phyloP scores from a whole-genome alignment of 2,113 vertebrate species.

The Garra rufa region DNA sequence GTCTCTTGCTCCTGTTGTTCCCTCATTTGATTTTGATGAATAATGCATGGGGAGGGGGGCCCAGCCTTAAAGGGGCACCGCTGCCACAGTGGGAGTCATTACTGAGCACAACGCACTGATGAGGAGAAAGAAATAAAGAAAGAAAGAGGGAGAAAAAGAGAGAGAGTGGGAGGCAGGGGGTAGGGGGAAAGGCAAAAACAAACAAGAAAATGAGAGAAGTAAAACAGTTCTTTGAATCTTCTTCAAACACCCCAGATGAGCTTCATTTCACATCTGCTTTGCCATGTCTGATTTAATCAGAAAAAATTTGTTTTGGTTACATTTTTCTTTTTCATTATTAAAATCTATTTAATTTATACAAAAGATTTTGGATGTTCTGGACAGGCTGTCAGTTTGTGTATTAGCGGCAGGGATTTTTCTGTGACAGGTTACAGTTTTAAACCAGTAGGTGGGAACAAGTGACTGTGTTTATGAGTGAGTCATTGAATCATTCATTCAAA shows the following conservation, averaged over 20 bases:
- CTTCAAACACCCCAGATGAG: slow-evolving; percentile 70
- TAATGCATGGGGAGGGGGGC: slow-evolving; percentile 88
- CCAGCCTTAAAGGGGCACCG: slow-evolving; percentile 81
- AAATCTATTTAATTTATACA: slow-evolving; percentile 40
- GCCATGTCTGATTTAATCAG: slow-evolving; percentile 65
- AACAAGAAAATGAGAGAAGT: slow-evolving; percentile 71
- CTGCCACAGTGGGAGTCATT: slow-evolving; percentile 84
- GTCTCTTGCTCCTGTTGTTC: slow-evolving; percentile 89
- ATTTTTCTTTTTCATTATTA: slow-evolving; percentile 65
- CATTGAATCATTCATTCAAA: not conserved
- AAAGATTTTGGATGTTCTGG: not conserved
- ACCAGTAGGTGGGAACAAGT: not conserved
- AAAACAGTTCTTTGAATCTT: slow-evolving; percentile 70
- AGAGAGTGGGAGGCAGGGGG: slow-evolving; percentile 51
- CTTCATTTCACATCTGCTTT: slow-evolving; percentile 47
- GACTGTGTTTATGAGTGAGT: not conserved
- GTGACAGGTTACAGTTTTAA: not conserved
- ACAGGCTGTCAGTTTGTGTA: not conserved
- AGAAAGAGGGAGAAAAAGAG: slow-evolving; percentile 37
- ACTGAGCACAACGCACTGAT: slow-evolving; percentile 79
- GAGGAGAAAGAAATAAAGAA: slow-evolving; percentile 62
- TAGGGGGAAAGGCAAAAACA: slow-evolving; percentile 69
- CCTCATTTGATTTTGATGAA: slow-evolving; percentile 99
- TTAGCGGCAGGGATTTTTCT: not conserved
- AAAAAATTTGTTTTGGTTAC: slow-evolving; percentile 69